Base-by-base conservation (phyloP, 2,113 vertebrate genomes). In the Glareola pratincola region DNA sequence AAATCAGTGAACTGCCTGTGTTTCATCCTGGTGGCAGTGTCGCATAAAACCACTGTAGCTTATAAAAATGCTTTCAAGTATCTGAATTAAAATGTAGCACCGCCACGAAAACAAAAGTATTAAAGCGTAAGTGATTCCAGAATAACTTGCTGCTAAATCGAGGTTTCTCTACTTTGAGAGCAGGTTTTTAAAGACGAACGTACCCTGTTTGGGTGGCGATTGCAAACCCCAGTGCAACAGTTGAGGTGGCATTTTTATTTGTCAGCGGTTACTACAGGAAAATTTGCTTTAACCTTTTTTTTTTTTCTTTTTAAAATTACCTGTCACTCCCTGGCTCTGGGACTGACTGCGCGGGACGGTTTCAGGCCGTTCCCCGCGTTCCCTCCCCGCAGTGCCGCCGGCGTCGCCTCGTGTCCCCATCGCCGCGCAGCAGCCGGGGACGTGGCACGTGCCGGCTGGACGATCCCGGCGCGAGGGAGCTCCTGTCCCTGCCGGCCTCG, bases 271-370 rank as follows among this genome's bases (percentile, higher is more conserved):
- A 7, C 53, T 22, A 5, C 27, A 43, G 82, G 54, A 69, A 32
- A 72, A 48, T 24, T 4, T 45, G 39, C 57, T 34, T 24, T 69
- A 67, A 36, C 22, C 2, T 0, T 68, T 32, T 30, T 27, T 39
- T 54, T 3, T 48, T 8, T 48, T n/a, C n/a, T 45, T 4, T 8
- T 56, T 67, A 7, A 47, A 30, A 22, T 56, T 14, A 9, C 34
- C 50, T 62, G 69, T 29, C 36, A 0, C 9, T 13, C 8, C 39
- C 30, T 8, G 37, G 41, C 20, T 20, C 30, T 0, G 36, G 17
- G 4, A 4, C 6, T 20, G 8, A 0, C 4, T 4, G 0, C 4
- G 1, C 4, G 0, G 64, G 45, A 14, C 29, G 68, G 14, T 6
- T 36, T 37, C 20, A 2, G 0, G 17, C n/a, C 2, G 6, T 9